Evolutionary conservation across 2,888 invertebrate genomes (phyloP), one percentile per base, ranked within the genome.

Genomic region (Palloptera scutellata): DNA sequence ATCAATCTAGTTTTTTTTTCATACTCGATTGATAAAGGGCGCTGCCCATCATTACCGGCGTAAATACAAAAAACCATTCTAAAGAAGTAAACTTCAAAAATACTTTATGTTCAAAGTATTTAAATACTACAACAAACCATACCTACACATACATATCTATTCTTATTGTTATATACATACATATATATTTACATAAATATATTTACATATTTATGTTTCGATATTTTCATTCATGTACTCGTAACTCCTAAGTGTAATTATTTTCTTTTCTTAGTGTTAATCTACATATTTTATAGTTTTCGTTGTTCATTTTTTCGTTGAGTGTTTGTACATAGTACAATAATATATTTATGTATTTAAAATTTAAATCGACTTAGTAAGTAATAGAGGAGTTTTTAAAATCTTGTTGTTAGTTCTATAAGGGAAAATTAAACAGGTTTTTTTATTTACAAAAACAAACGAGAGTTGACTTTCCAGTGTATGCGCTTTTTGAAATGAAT

Each of bases 341-440:
- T n/a, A n/a, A n/a, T 6, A 30, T 30, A 30, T 30, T 30, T 30
- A 30, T 30, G 2, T 30, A 30, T 30, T 30, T 30, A 30, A 12
- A 58, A 40, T 12, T 17, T 10, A 40, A 58, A 20, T 30, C 17
- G 17, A 52, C 48, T 19, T 1, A 13, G 13, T 48, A 10, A n/a
- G 17, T 48, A 61, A 10, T 15, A 45, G 6, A 4, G 30, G 30
- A 30, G 2, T 30, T 30, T 30, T 51, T 40, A 20, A 15, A 60
- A 52, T 53, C 40, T 61, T 15, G 19, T 61, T 53, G 42, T 9
- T 61, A 59, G 61, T 42, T 61, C 42, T 52, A 42, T 53, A 43
- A 17, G 42, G 15, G 6, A 30, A 30, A 30, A 30, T 30, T 6
- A 30, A 30, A 30, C 2, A 30, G 6, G 30, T 30, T 30, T 30